phyloP scores from a whole-genome alignment of 2,797 vertebrate genomes.

The Chiloscyllium punctatum region DNA sequence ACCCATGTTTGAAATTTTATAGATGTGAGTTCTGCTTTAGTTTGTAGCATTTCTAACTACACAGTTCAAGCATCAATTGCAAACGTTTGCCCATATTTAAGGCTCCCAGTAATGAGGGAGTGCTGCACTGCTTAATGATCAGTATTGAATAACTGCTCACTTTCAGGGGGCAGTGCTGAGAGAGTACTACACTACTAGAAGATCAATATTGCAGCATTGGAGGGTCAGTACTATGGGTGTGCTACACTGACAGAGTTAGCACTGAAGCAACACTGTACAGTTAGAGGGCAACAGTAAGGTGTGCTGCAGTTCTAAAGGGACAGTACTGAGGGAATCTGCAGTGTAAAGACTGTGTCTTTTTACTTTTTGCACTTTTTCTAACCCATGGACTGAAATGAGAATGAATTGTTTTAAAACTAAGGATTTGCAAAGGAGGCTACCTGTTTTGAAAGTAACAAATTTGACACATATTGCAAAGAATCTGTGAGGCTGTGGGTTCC shows the following conservation, averaged over 20 bases:
- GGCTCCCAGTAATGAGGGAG: neutral
- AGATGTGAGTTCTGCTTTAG: neutral
- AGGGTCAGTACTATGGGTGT: neutral
- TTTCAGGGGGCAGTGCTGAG: neutral
- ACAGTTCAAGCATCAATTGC: neutral
- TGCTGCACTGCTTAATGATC: neutral
- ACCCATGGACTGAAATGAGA: too few species aligned
- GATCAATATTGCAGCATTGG: neutral
- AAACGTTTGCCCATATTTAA: neutral
- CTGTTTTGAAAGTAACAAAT: too few species aligned
- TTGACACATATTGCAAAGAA: too few species aligned
- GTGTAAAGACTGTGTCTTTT: too few species aligned
- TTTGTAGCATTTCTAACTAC: neutral
- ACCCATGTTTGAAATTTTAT: neutral
- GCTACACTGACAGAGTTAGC: neutral
- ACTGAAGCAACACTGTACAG: neutral
- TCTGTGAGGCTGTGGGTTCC: too few species aligned
- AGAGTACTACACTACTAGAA: neutral
- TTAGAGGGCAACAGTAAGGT: neutral
- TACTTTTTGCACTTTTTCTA: too few species aligned
- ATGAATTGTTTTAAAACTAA: too few species aligned
- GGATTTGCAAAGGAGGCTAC: too few species aligned
- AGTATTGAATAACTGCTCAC: neutral
- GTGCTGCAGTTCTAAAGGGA: too few species aligned
- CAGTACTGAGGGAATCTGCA: too few species aligned